These are phyloP conservation scores for Pimpla rufipes DNA, from an alignment of 2,888 invertebrate genomes.

Conservation along the genomic window DNA sequence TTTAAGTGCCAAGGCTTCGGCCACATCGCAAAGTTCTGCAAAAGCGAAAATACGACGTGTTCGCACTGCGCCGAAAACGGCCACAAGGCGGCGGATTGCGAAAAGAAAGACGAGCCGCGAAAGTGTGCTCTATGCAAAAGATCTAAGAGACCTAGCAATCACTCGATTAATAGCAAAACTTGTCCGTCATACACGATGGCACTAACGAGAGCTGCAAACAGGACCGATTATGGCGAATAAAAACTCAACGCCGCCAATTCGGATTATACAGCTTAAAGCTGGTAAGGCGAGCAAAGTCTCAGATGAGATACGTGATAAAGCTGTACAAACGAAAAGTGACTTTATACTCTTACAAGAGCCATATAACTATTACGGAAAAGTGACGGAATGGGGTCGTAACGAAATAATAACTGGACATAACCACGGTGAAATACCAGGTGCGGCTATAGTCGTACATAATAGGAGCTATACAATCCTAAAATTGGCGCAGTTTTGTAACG, in stretches of 20 bases:
- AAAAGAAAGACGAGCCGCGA: not conserved
- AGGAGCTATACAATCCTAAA: not conserved
- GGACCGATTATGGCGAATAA: conserved; percentile 8
- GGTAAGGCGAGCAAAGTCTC: not conserved
- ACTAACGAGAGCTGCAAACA: not conserved
- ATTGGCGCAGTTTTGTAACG: not conserved
- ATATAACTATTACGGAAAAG: conserved; percentile 11
- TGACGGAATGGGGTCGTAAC: not conserved
- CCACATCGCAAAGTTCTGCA: not conserved
- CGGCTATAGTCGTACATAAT: not conserved
- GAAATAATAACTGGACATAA: not conserved
- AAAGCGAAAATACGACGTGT: not conserved
- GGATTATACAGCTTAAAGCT: conserved; percentile 22
- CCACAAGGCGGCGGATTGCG: conserved; percentile 6
- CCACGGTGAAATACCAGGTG: not conserved
- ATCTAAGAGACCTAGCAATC: not conserved
- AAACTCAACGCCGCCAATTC: not conserved
- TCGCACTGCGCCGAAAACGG: conserved; percentile 18
- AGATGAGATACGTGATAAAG: not conserved
- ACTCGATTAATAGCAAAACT: not conserved
- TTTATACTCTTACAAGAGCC: conserved; percentile 58
- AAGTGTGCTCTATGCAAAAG: conserved; percentile 7
- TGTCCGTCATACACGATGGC: conserved; percentile 26
- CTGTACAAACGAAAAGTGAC: not conserved
- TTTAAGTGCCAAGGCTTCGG: not conserved